Evolutionary conservation across 2,888 invertebrate genomes (phyloP).

Genomic region (Doris montereyensis): DNA sequence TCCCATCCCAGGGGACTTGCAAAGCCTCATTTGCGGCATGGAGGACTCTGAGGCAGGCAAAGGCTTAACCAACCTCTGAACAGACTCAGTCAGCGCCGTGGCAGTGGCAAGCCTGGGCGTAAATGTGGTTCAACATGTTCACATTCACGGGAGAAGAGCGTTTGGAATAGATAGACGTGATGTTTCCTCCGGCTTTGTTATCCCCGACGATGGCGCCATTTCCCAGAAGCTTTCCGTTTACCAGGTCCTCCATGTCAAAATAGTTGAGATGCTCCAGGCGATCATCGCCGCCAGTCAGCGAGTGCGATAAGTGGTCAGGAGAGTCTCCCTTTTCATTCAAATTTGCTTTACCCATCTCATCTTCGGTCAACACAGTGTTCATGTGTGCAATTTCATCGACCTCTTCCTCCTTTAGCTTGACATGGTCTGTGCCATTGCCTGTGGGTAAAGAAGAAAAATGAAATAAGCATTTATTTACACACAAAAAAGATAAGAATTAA

Average conservation of each 20-base stretch:
- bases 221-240: constrained; percentile 28
- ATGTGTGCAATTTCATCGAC: no score
- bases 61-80: constrained; percentile 65
- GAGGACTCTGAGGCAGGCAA: constrained; percentile 47
- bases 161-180: constrained; percentile 56
- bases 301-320: constrained; percentile 9
- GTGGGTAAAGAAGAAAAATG: no score
- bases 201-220: constrained; percentile 17
- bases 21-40: constrained; percentile 43
- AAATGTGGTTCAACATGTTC: constrained; percentile 60
- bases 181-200: constrained; percentile 45
- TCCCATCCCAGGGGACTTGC: constrained; percentile 47
- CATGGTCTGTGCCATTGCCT: no score
- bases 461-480: no score
- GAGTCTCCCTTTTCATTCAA: constrained; percentile 32
- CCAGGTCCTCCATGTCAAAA: constrained; percentile 39
- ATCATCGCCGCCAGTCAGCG: constrained; percentile 10
- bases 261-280: constrained; percentile 24
- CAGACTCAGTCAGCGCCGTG: constrained; percentile 64
- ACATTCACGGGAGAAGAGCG: constrained; percentile 58
- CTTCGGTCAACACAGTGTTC: no score
- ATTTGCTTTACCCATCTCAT: no score
- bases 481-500: no score
- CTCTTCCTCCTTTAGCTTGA: no score
- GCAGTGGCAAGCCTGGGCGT: constrained; percentile 62